Evolutionary conservation across 2,113 vertebrate genomes (phyloP).

Genomic region (Oreochromis tanganicae): DNA sequence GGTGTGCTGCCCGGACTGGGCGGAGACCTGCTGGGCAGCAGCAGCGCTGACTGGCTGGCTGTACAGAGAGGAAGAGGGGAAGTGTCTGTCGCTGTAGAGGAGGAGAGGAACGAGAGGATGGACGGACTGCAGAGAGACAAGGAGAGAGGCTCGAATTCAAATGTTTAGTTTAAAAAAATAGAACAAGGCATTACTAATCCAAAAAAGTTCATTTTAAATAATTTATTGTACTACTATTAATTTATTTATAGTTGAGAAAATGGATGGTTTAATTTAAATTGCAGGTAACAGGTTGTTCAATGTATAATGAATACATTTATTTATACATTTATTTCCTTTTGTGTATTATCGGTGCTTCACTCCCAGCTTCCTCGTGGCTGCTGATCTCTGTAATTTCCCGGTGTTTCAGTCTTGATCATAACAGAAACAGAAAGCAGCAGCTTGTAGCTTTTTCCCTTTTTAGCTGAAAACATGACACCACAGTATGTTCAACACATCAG

Average conservation of each 20-base stretch:
- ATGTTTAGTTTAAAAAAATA: rapidly evolving
- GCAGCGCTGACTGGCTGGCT: conserved; percentile 14
- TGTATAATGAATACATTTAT: background rate
- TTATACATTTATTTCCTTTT: background rate
- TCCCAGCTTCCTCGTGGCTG: background rate
- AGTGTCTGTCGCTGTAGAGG: conserved; percentile 67
- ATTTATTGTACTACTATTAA: background rate
- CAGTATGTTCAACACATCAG: rapidly evolving
- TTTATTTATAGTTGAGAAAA: background rate
- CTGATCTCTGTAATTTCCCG: background rate
- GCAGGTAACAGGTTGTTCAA: background rate
- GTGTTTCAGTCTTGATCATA: background rate
- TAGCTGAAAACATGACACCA: background rate
- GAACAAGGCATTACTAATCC: rapidly evolving
- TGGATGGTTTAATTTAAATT: background rate
- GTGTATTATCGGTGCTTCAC: background rate
- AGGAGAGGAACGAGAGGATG: conserved; percentile 50
- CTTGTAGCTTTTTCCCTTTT: background rate
- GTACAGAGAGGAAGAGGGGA: background rate
- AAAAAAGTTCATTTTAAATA: rapidly evolving
- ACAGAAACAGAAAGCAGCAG: background rate
- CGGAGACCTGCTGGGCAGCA: background rate
- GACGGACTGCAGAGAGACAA: background rate
- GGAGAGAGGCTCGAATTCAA: background rate
- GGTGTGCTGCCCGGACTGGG: background rate